Evolutionary conservation across 2,113 vertebrate species (phyloP), one percentile per base, ranked within the genome.

Genomic region (Tylochromis polylepis): DNA sequence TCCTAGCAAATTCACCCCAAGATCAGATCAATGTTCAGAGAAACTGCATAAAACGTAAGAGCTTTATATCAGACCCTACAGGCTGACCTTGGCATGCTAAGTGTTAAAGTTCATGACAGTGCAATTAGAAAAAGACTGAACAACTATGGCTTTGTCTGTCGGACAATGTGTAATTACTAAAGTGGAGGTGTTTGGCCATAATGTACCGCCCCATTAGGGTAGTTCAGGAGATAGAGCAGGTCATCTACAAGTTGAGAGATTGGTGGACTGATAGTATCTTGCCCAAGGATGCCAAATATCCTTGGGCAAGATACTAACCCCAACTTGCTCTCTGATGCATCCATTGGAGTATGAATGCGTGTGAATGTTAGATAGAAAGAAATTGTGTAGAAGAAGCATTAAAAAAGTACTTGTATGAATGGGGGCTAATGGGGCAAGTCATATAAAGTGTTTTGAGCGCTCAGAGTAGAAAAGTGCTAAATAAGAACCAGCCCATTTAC

Each of bases 211-310:
- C 36, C 31, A 0, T n/a, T 62, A 62, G 11, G 59, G 31, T 31
- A 36, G 59, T 65, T 36, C 60, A 65, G 31, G 60, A 65, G 4
- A n/a, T n/a, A n/a, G 11, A 65, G 31, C 60, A 2, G 31, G 60
- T 65, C 60, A 65, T 65, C 31, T 36, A 65, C 60, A 65, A 65
- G 11, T 65, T 3, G 60, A 65, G 60, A 65, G 60, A n/a, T 65
- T 65, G 60, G 60, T 65, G 31, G 60, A 20, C 18, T 38, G 31
- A 31, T 31, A 31, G 31, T 31, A 31, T 31, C 0, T 0, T 3
- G 11, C 31, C 60, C 31, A n/a, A 65, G 31, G 60, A 38, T 65
- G 31, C 60, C 60, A 65, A 65, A 38, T 65, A 65, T 38, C 31
- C 60, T 65, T 65, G 2, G 18, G 31, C 18, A 65, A 65, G 60